Evolutionary conservation across 1,140 invertebrate genomes (phyloP).

Genomic region (Eupristina koningsbergeri): DNA sequence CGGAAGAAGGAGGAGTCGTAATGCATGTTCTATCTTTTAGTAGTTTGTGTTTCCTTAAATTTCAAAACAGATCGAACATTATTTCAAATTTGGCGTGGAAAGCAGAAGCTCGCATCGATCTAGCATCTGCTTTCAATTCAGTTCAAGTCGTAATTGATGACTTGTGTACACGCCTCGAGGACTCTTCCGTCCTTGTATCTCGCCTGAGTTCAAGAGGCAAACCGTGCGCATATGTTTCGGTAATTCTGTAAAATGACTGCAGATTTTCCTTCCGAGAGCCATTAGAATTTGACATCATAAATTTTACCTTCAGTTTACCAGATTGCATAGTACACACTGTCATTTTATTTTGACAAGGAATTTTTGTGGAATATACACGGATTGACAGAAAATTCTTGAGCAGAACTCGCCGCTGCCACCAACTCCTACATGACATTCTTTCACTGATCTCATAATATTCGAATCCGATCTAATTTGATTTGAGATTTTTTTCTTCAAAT

Average conservation of each 20-base stretch:
- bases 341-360: slow-evolving; percentile 33
- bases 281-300: slow-evolving; percentile 24
- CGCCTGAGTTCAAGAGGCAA: not conserved
- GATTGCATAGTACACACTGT: not conserved
- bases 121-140: slow-evolving; percentile 72
- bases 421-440: not conserved
- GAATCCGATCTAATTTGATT: too few relatives aligned
- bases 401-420: not conserved
- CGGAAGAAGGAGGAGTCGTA: not conserved
- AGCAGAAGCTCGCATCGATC: slow-evolving; percentile 51
- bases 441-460: too few relatives aligned
- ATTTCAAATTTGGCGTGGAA: not conserved
- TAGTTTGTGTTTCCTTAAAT: not conserved
- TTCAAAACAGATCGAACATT: not conserved
- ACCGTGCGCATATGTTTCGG: not conserved
- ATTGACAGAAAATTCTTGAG: not conserved
- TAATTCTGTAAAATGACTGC: slow-evolving; percentile 15
- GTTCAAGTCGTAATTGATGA: slow-evolving; percentile 63
- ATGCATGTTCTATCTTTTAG: not conserved
- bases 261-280: too few relatives aligned
- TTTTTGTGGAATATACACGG: not conserved
- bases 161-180: slow-evolving; percentile 51
- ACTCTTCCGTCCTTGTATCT: not conserved
- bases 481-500: too few relatives aligned
- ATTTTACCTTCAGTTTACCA: not conserved